A percentile compares a stretch with the other conserved stretches of the same genome.
phyloP scores from a whole-genome alignment of 2,888 invertebrate species.

The Drosophila koepferae region DNA sequence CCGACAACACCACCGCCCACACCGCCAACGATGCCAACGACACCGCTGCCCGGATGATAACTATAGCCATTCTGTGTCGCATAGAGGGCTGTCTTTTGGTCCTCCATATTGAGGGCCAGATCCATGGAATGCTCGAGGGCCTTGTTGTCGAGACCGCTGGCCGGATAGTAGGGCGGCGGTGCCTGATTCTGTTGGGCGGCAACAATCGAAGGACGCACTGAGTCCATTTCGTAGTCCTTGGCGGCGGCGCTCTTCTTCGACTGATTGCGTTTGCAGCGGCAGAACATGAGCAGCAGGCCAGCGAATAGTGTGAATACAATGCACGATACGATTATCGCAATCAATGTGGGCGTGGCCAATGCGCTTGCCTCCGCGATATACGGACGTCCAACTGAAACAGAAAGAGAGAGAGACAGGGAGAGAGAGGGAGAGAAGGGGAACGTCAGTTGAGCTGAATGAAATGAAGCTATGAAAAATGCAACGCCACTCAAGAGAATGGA shows the following conservation, averaged over 20 bases:
- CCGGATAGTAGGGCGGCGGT: conserved; percentile 95
- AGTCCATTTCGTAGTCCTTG: conserved; percentile 96
- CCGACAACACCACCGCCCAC: conserved; percentile 86
- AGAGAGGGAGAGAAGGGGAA: conserved; percentile 13
- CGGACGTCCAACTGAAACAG: conserved; percentile 90
- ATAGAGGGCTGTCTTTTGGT: conserved; percentile 93
- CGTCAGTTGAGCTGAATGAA: conserved; percentile 51
- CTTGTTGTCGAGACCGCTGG: conserved; percentile 95
- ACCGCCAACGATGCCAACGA: conserved; percentile 39
- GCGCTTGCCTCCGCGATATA: conserved; percentile 92
- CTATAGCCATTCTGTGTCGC: conserved; percentile 94
- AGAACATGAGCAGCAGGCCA: conserved; percentile 92
- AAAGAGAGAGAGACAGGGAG: conserved; percentile 21
- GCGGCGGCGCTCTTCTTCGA: conserved; percentile 92
- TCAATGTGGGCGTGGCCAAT: conserved; percentile 91
- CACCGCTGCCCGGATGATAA: conserved; percentile 91
- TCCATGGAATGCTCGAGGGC: conserved; percentile 96
- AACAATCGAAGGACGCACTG: conserved; percentile 93
- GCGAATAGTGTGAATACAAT: conserved; percentile 92
- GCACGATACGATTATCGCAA: conserved; percentile 92
- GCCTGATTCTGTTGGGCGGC: conserved; percentile 93
- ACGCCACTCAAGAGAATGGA: conserved; percentile 64
- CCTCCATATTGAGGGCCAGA: conserved; percentile 92
- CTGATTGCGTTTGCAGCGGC: conserved; percentile 93
- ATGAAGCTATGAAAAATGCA: conserved; percentile 76